Base-by-base conservation (phyloP, 2,888 invertebrate genomes). In the Dione juno region DNA sequence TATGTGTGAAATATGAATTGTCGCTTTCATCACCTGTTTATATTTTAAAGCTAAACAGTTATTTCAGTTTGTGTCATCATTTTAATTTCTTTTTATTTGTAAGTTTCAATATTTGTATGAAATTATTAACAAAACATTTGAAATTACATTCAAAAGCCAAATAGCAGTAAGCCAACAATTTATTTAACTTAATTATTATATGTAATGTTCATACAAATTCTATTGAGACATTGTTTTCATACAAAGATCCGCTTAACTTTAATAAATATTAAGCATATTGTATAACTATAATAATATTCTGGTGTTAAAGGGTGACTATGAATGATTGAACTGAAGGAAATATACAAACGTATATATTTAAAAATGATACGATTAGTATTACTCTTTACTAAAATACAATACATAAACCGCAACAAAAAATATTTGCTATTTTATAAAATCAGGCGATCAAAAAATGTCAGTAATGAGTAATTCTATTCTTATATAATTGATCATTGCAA, bases 241-340 rank as follows among this genome's bases (percentile, higher is more conserved):
- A 11, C 10, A 28, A 7, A 14, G 21, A 41, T 59, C 14, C 14
- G 59, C 59, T 61, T 28, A 61, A 43, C 10, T 45, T n/a, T 61
- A 61, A 61, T 61, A 43, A 45, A 41, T 59, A 59, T 59, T 21
- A 41, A 59, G 8, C 43, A 59, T 43, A 45, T n/a, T n/a, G n/a
- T n/a, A n/a, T n/a, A n/a, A n/a, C 2, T 28, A 5, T 28, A 28
- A 40, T 58, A 40, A n/a, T 45, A 61, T 45, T n/a, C 10, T 28
- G 43, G 43, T 59, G 10, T 45, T 5, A 61, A 35, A 43, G 28
- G 61, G 28, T 19, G 35, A n/a, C 61, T 45, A 28, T 28, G 61
- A 45, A 45, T 45, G 45, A 61, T 45, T 28, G 1, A 28, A n/a
- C 21, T 28, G 28, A 28, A 14, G 21, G 59, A 21, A 59, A 41